Conservation (phyloP, 2,888 invertebrate species). For the Chrysolina oricalcia region DNA sequence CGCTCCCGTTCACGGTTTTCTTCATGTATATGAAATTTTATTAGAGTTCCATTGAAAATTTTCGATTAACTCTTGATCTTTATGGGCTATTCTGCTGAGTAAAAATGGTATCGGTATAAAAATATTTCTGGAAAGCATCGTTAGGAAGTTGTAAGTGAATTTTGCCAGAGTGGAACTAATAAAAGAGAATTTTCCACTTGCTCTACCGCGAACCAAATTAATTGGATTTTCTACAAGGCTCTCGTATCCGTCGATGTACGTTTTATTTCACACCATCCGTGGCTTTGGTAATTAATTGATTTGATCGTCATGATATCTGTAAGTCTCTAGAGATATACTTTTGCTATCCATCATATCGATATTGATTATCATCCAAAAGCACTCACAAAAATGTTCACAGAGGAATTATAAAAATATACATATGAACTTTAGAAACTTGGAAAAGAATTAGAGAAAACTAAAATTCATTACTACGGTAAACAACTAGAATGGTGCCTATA, state of each 20-base stretch:
- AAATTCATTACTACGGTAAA: no score
- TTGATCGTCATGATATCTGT: background rate
- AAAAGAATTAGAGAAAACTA: no score
- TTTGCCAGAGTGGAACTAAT: slow-evolving; percentile 16
- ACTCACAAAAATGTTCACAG: no score
- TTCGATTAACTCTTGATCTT: slow-evolving; percentile 22
- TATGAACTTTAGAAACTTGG: no score
- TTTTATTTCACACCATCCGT: slow-evolving; percentile 4
- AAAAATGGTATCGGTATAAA: slow-evolving; percentile 14
- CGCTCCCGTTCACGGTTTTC: background rate
- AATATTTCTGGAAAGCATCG: background rate
- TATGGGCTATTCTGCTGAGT: slow-evolving; percentile 20
- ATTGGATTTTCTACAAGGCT: slow-evolving; percentile 15
- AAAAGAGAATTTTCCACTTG: slow-evolving; percentile 25
- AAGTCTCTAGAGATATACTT: background rate
- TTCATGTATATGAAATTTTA: slow-evolving; percentile 21
- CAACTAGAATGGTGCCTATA: no score
- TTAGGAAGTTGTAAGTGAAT: slow-evolving; percentile 22
- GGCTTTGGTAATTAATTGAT: slow-evolving; percentile 16
- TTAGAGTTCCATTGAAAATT: slow-evolving; percentile 14
- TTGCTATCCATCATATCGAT: background rate
- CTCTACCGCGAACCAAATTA: slow-evolving; percentile 13
- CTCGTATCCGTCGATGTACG: slow-evolving; percentile 3
- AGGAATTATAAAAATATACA: no score
- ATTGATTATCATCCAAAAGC: no score